These are phyloP conservation scores for Pristionchus pacificus DNA, from an alignment of 1,140 invertebrate genomes.

Conservation along the genomic window DNA sequence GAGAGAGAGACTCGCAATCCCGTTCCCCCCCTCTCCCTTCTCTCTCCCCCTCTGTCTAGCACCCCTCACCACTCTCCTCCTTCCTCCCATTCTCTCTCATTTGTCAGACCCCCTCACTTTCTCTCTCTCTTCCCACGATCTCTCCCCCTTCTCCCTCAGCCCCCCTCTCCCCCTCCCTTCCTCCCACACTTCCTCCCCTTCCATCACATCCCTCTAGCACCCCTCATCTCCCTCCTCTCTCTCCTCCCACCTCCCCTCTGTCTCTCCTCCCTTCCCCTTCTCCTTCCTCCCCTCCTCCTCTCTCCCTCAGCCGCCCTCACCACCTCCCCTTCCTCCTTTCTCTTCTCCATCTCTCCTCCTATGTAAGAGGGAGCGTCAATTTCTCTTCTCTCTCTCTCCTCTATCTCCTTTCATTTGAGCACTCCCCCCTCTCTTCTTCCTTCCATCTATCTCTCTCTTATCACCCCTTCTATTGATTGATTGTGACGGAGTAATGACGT, in stretches of 20 bases:
- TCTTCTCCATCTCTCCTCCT: background rate
- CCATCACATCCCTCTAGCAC: background rate
- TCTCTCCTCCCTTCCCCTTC: conserved; percentile 10
- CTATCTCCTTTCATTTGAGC: background rate
- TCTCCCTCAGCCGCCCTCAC: background rate
- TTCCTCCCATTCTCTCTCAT: background rate
- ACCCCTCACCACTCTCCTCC: background rate
- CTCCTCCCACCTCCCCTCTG: background rate
- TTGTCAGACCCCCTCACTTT: background rate
- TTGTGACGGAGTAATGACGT: background rate
- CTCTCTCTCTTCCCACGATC: background rate
- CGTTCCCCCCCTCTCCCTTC: too few species aligned
- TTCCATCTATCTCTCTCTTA: background rate
- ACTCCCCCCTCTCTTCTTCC: background rate
- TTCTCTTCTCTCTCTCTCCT: conserved; percentile 1
- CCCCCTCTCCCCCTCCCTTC: background rate
- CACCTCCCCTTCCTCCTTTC: background rate
- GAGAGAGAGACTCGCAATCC: conserved; percentile 2
- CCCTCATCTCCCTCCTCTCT: background rate
- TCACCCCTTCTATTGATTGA: background rate
- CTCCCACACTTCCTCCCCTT: background rate
- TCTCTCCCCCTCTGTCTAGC: background rate
- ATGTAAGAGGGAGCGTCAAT: conserved; percentile 6
- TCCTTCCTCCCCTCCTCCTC: background rate
- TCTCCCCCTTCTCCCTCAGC: conserved; percentile 1